Percentiles rank a stretch among this genome's conserved stretches.
Evolutionary conservation across 2,113 vertebrate genomes (phyloP).

Genomic region (Mobula birostris): DNA sequence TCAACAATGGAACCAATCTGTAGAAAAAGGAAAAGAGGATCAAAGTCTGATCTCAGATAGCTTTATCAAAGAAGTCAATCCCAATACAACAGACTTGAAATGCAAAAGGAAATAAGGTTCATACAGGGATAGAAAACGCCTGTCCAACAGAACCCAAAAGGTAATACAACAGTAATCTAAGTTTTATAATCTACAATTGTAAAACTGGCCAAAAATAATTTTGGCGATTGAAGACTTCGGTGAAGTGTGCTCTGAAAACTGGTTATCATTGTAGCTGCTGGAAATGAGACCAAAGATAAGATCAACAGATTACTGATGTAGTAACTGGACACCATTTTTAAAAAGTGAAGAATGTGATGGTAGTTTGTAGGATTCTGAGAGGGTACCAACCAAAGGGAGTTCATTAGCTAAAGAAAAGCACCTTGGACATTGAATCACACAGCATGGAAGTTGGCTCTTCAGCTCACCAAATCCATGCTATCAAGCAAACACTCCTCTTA

Average conservation of each 20-base stretch:
- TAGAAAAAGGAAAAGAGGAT: neutral
- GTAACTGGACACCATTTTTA: neutral
- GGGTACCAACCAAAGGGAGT: neutral
- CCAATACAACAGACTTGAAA: neutral
- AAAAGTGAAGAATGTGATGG: neutral
- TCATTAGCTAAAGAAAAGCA: neutral
- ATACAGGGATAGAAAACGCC: neutral
- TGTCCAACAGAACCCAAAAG: neutral
- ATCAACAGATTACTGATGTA: neutral
- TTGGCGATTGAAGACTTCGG: neutral
- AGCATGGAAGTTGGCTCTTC: too few relatives aligned
- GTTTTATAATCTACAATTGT: neutral
- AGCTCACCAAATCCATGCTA: too few relatives aligned
- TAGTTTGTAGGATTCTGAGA: neutral
- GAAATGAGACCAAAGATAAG: neutral
- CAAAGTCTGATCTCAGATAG: neutral
- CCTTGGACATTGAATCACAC: too few relatives aligned
- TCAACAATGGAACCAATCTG: constrained; percentile 37
- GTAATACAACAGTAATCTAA: neutral
- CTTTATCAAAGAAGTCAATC: neutral
- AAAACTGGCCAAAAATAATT: neutral
- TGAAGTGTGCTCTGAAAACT: neutral
- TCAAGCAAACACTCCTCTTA: too few relatives aligned
- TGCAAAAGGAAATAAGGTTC: neutral
- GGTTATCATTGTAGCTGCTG: neutral